A percentile compares a stretch with the other conserved stretches of the same genome.
phyloP scores from a whole-genome alignment of 2,113 vertebrate genomes.

The Tyto alba region DNA sequence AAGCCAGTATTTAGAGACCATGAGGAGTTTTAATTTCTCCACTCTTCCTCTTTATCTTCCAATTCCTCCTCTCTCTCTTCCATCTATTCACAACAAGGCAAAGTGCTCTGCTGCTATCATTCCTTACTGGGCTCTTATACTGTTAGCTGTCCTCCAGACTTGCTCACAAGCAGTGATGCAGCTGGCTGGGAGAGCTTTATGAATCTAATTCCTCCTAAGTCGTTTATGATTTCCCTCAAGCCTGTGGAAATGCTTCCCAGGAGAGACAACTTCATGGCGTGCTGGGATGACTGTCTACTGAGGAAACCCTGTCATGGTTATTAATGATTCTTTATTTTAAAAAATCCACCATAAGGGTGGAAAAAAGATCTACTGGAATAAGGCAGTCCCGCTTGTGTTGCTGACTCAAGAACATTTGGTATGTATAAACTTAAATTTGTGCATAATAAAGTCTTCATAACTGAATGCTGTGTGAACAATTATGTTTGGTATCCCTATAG shows the following conservation, averaged over 20 bases:
- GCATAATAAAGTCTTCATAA: slow-evolving; percentile 18
- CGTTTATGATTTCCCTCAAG: slow-evolving; percentile 61
- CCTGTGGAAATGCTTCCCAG: background rate
- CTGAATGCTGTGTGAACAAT: background rate
- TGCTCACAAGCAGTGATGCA: slow-evolving; percentile 41
- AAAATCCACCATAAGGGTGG: background rate
- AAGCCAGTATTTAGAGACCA: slow-evolving; percentile 23
- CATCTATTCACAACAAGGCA: slow-evolving; percentile 48
- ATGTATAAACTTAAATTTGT: slow-evolving; percentile 10
- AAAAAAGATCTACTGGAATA: slow-evolving; percentile 1
- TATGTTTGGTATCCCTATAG: background rate
- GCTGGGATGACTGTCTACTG: background rate
- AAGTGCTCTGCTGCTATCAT: slow-evolving; percentile 52
- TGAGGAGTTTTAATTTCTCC: slow-evolving; percentile 15
- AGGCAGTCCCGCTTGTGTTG: background rate
- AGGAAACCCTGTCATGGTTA: background rate
- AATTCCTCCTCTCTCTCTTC: slow-evolving; percentile 49
- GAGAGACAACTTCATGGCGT: background rate
- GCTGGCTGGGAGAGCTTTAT: background rate
- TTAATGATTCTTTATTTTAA: background rate
- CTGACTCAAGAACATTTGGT: slow-evolving; percentile 23
- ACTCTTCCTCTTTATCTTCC: slow-evolving; percentile 41
- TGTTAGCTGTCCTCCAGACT: slow-evolving; percentile 52
- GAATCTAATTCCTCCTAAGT: slow-evolving; percentile 47
- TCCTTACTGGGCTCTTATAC: slow-evolving; percentile 11